These are phyloP conservation scores for Esox masquinongy DNA, from an alignment of 2,797 vertebrate genomes.

Conservation along the genomic window DNA sequence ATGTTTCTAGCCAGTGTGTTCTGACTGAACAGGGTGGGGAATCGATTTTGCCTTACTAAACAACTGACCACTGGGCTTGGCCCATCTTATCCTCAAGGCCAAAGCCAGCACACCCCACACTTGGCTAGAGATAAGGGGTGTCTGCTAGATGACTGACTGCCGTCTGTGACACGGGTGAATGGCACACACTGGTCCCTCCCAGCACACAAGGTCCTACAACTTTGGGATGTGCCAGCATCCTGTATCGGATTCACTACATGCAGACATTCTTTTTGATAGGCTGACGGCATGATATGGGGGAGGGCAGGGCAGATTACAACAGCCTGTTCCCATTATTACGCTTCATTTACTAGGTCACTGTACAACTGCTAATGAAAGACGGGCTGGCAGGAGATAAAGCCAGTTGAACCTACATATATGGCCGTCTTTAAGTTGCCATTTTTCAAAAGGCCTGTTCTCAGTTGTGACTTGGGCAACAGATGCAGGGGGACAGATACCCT, in stretches of 20 bases:
- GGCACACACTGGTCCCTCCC: neutral
- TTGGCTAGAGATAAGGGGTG: neutral
- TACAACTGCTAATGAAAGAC: too few species aligned
- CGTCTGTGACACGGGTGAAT: neutral
- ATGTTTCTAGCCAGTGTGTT: neutral
- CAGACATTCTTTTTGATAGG: neutral
- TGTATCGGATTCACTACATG: neutral
- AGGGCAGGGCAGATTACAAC: too few species aligned
- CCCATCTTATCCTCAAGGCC: constrained; percentile 3
- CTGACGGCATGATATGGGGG: too few species aligned
- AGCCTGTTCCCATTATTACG: too few species aligned
- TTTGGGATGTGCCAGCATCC: neutral
- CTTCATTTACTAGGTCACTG: too few species aligned
- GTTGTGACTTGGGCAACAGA: neutral
- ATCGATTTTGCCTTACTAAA: neutral
- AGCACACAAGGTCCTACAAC: neutral
- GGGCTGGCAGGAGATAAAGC: too few species aligned
- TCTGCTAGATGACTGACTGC: neutral
- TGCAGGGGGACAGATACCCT: neutral
- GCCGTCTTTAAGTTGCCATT: neutral
- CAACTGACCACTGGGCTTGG: constrained; percentile 40
- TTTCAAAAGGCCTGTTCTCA: neutral
- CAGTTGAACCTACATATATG: too few species aligned
- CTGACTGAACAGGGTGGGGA: neutral
- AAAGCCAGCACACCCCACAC: constrained; percentile 10